These are phyloP conservation scores for Parnassius glacialis DNA, from an alignment of 2,888 invertebrate species.

Conservation along the genomic window DNA sequence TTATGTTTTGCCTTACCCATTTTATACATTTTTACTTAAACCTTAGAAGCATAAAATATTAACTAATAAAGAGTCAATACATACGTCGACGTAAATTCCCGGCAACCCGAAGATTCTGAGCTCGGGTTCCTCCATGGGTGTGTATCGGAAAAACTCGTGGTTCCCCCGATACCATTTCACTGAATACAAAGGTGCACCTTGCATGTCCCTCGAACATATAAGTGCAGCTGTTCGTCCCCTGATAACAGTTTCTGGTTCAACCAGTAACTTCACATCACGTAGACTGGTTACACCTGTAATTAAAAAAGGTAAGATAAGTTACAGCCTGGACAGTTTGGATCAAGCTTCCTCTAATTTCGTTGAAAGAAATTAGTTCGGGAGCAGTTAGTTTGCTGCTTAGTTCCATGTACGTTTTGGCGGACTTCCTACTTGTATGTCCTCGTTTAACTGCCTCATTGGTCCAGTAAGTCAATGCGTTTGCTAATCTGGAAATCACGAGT, in stretches of 20 bases:
- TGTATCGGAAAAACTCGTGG: slow-evolving; percentile 91
- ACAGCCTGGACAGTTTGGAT: no score
- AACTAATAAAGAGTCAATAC: slow-evolving; percentile 53
- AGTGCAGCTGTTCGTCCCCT: slow-evolving; percentile 85
- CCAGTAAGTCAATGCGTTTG: no score
- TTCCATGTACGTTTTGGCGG: no score
- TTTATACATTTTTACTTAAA: no score
- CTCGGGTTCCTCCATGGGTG: slow-evolving; percentile 86
- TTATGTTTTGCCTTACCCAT: no score
- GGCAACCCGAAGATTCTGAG: slow-evolving; percentile 87
- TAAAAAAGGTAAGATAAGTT: neutral
- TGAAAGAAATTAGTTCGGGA: no score
- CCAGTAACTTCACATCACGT: slow-evolving; percentile 85
- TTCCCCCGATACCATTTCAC: slow-evolving; percentile 94
- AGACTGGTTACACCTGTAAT: slow-evolving; percentile 83
- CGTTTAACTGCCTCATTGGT: no score
- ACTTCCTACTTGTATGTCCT: no score
- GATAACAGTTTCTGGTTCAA: slow-evolving; percentile 86
- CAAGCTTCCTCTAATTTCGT: no score
- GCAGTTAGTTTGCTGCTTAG: no score
- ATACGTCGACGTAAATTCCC: slow-evolving; percentile 91
- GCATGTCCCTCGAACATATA: slow-evolving; percentile 88
- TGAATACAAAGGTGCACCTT: slow-evolving; percentile 88
- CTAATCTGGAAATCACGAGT: no score
- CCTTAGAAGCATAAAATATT: no score